Percentiles rank a stretch among this genome's conserved stretches.
Evolutionary conservation across 2,888 invertebrate species (phyloP).

Genomic region (Stenodema calcarata): DNA sequence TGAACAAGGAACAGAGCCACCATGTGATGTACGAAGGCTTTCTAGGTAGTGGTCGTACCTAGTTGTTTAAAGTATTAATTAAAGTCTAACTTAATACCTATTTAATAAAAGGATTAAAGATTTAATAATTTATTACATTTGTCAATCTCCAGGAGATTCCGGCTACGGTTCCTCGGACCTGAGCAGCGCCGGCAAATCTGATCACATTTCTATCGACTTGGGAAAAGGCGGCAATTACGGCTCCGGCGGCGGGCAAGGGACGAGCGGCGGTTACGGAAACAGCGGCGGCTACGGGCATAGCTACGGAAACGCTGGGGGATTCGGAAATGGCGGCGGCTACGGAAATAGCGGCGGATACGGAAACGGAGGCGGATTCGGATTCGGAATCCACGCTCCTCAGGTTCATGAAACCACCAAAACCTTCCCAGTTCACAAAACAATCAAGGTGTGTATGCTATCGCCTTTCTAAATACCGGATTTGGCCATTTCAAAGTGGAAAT

Average conservation of each 20-base stretch:
- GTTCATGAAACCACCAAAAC: slow-evolving; percentile 51
- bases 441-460: slow-evolving; percentile 17
- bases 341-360: slow-evolving; percentile 19
- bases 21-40: too few relatives aligned
- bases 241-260: neutral
- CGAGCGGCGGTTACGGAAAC: neutral
- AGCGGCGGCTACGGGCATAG: slow-evolving; percentile 11
- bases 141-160: neutral
- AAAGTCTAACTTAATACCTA: too few relatives aligned
- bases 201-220: neutral
- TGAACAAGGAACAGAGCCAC: too few relatives aligned
- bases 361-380: neutral
- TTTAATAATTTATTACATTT: neutral
- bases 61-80: too few relatives aligned
- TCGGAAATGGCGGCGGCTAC: neutral
- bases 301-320: neutral
- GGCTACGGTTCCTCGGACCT: slow-evolving; percentile 25
- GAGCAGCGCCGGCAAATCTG: slow-evolving; percentile 16
- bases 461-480: neutral
- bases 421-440: slow-evolving; percentile 51
- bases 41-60: too few relatives aligned
- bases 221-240: neutral
- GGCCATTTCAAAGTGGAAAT: too few relatives aligned
- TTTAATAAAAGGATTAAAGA: too few relatives aligned
- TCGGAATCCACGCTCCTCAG: slow-evolving; percentile 44